A percentile compares a stretch with the other conserved stretches of the same genome.
These are phyloP conservation scores for Hofmannophila pseudospretella DNA, from an alignment of 2,888 invertebrate species.

Conservation along the genomic window DNA sequence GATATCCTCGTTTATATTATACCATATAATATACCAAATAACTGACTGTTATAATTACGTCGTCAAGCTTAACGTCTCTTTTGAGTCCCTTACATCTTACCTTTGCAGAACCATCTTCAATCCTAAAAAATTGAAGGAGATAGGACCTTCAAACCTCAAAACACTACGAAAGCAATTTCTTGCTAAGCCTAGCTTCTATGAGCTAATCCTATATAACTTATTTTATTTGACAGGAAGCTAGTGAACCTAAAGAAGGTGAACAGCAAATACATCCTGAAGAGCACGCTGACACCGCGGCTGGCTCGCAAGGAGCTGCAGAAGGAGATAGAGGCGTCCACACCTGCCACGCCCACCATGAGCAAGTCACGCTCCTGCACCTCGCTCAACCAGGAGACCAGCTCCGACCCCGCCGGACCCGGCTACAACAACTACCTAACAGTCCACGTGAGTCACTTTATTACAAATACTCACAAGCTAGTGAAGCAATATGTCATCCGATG, in stretches of 20 bases:
- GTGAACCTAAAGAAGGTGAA: slow-evolving; percentile 85
- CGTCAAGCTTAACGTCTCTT: too few relatives aligned
- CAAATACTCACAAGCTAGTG: too few relatives aligned
- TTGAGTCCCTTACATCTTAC: too few relatives aligned
- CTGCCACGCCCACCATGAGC: slow-evolving; percentile 78
- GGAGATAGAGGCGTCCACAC: slow-evolving; percentile 76
- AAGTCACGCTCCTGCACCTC: slow-evolving; percentile 86
- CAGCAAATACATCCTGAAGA: slow-evolving; percentile 90
- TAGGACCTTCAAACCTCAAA: too few relatives aligned
- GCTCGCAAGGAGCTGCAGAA: slow-evolving; percentile 83
- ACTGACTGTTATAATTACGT: too few relatives aligned
- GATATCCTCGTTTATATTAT: too few relatives aligned
- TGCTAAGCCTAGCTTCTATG: too few relatives aligned
- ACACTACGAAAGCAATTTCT: too few relatives aligned
- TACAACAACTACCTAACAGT: slow-evolving; percentile 87
- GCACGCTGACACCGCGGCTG: slow-evolving; percentile 87
- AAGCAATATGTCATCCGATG: neutral
- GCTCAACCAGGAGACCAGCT: slow-evolving; percentile 77
- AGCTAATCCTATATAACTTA: too few relatives aligned
- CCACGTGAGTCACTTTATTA: slow-evolving; percentile 79
- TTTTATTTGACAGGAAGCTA: slow-evolving; percentile 80
- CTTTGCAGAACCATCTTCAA: too few relatives aligned
- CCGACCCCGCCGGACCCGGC: slow-evolving; percentile 74
- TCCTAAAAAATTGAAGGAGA: too few relatives aligned
- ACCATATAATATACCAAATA: too few relatives aligned